phyloP scores from a whole-genome alignment of 2,113 vertebrate genomes.

The Cebidichthys violaceus region DNA sequence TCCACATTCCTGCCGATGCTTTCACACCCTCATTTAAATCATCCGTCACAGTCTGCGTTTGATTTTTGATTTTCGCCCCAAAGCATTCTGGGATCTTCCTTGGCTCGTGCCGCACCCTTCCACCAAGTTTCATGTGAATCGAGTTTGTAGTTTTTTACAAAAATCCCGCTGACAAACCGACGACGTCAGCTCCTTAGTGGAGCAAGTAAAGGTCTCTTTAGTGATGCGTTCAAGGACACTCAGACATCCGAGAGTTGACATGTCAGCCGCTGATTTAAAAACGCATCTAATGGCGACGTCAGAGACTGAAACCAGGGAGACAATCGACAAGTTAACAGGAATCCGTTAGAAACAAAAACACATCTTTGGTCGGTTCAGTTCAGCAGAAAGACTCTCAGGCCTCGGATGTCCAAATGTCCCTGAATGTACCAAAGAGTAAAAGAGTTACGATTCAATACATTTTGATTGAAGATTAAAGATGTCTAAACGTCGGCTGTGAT shows the following conservation, averaged over 20 bases:
- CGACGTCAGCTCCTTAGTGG: too few relatives aligned
- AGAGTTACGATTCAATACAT: not conserved
- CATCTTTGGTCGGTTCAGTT: not conserved
- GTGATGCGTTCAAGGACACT: not conserved
- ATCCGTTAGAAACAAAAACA: not conserved
- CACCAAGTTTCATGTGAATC: not conserved
- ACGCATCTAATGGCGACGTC: not conserved
- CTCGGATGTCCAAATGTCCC: not conserved
- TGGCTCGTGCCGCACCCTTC: not conserved
- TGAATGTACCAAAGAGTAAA: not conserved
- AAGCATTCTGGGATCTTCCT: not conserved
- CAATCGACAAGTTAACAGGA: constrained; percentile 23
- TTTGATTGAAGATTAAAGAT: not conserved
- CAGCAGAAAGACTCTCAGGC: not conserved
- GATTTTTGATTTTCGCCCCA: not conserved
- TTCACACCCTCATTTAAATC: not conserved
- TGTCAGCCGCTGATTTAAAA: not conserved
- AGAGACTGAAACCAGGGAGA: not conserved
- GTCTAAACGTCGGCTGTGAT: constrained; percentile 3
- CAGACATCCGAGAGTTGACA: not conserved
- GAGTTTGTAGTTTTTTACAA: not conserved
- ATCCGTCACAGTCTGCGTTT: constrained; percentile 4
- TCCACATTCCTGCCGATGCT: not conserved
- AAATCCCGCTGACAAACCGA: too few relatives aligned
- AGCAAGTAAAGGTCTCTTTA: not conserved